Conservation (phyloP, 1,140 invertebrate genomes). For the Papilio dardanus region DNA sequence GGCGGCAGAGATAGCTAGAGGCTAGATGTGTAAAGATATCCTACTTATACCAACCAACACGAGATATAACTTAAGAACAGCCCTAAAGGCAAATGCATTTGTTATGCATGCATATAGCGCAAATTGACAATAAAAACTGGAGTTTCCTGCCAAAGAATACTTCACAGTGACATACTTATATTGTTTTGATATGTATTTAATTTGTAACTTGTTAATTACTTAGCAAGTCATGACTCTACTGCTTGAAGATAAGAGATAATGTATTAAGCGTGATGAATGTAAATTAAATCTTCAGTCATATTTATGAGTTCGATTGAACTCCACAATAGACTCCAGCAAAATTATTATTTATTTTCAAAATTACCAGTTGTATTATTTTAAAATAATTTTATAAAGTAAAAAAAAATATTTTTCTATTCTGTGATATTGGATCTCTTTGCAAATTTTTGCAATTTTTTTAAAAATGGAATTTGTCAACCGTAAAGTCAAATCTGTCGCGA, state of each 20-base stretch:
- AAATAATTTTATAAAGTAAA: slow-evolving; percentile 36
- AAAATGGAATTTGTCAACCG: slow-evolving; percentile 71
- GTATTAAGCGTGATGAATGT: slow-evolving; percentile 54
- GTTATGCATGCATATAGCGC: too few species aligned
- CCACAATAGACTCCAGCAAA: background rate
- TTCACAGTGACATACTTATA: too few species aligned
- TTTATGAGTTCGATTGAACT: slow-evolving; percentile 62
- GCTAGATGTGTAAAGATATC: too few species aligned
- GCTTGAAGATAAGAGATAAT: slow-evolving; percentile 49
- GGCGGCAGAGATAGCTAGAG: too few species aligned
- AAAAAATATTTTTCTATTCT: slow-evolving; percentile 40
- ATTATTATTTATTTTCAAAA: slow-evolving; percentile 1
- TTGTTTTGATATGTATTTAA: slow-evolving; percentile 31
- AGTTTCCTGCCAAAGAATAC: too few species aligned
- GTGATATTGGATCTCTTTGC: slow-evolving; percentile 61
- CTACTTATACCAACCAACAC: too few species aligned
- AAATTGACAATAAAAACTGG: too few species aligned
- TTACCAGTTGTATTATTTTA: background rate
- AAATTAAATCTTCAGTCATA: slow-evolving; percentile 65
- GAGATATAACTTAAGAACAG: too few species aligned
- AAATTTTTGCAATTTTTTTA: slow-evolving; percentile 46
- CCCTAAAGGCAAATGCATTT: too few species aligned
- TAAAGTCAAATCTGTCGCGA: slow-evolving; percentile 63
- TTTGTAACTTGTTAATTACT: slow-evolving; percentile 36
- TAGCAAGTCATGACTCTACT: slow-evolving; percentile 37